Evolutionary conservation across 2,797 vertebrate genomes (phyloP), one percentile per base, ranked within the genome.

Genomic region (Mastacembelus armatus): DNA sequence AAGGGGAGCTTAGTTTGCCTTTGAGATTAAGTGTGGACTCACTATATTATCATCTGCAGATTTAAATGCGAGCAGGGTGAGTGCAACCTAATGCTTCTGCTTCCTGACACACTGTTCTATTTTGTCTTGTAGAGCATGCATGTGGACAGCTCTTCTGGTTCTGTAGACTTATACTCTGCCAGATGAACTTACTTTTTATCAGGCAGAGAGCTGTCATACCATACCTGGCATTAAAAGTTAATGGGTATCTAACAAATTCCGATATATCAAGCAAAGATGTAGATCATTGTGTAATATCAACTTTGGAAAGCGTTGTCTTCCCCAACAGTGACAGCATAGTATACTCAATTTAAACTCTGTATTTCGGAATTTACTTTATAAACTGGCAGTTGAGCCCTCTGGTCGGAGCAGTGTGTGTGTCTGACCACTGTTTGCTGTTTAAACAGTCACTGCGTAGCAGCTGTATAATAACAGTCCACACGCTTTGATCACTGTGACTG

Each of bases 1-100:
- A 91, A 90, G 85, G 78, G 84, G 87, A 93, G 92, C 94, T 94
- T 93, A 92, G 89, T 92, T 93, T 91, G 62, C 78, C 52, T 86
- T 66, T 71, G 78, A 84, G 90, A 92, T 92, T 91, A 91, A 86
- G 71, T 79, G 59, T 84, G 71, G 81, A 80, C 82, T 86, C 78
- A 42, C 60, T 36, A 77, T 70, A 80, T 84, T 85, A 84, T 87
- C 82, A 79, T 85, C 66, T 83, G 73, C 67, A 81, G 68, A 84
- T 88, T 83, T 71, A 62, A 86, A 85, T 66, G 50, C 78, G 50
- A 56, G 51, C 49, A 66, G 49, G 43, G 51, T 9, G 24, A 63
- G 36, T 66, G 62, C 38, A 22, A 72, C 36, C 32, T 22, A 32
- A 65, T 63, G 42, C 75, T 66, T 71, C 19, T 59, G 30, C 26